Evolutionary conservation across 2,113 vertebrate genomes (phyloP).

Genomic region (Malurus cyaneus): DNA sequence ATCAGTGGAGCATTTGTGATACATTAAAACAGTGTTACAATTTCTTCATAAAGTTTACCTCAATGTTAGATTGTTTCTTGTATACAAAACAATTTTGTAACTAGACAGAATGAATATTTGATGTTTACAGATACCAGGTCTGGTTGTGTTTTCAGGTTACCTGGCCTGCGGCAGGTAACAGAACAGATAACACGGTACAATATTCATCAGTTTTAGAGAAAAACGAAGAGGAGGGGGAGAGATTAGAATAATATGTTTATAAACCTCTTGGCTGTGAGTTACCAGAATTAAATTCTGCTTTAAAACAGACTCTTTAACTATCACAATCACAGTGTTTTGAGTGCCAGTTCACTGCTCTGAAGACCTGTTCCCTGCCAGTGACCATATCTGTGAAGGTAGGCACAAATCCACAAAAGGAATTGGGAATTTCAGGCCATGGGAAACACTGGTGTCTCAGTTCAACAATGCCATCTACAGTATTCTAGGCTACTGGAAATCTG

Average conservation of each 20-base stretch:
- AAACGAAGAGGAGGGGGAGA: not conserved
- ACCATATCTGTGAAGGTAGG: not conserved
- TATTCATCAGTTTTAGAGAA: not conserved
- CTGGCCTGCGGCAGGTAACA: not conserved
- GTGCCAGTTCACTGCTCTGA: not conserved
- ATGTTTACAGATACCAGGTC: not conserved
- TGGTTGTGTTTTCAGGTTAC: not conserved
- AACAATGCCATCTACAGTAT: not conserved
- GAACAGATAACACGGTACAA: not conserved
- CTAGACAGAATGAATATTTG: not conserved
- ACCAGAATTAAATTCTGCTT: not conserved
- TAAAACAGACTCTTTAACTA: not conserved
- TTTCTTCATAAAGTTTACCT: slow-evolving; percentile 26
- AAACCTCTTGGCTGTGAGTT: not conserved
- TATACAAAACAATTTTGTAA: not conserved
- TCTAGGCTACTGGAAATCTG: not conserved
- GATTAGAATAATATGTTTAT: not conserved
- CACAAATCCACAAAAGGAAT: not conserved
- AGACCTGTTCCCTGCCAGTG: not conserved
- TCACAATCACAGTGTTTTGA: not conserved
- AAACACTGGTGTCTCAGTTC: not conserved
- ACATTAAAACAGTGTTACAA: slow-evolving; percentile 3
- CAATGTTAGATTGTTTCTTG: slow-evolving; percentile 2
- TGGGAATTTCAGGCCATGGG: not conserved
- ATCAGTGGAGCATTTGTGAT: slow-evolving; percentile 2